Evolutionary conservation across 2,797 vertebrate genomes (phyloP), one percentile per base, ranked within the genome.

Genomic region (Loriculus beryllinus): DNA sequence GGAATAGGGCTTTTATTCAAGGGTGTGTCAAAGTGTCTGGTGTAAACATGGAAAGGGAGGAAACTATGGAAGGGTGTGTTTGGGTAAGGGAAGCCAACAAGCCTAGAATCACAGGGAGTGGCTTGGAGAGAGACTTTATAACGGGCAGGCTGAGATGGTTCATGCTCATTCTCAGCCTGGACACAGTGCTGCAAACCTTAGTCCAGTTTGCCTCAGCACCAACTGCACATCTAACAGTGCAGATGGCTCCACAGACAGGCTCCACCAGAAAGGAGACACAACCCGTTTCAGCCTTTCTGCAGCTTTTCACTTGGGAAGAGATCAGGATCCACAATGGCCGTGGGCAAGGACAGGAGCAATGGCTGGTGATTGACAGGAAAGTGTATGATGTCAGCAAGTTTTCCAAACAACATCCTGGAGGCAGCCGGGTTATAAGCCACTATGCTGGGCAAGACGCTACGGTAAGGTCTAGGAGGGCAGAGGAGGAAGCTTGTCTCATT

Each of bases 381-480:
- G 94, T 96, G 59, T 96, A 96, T 1, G 88, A 96, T 33, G 63
- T 94, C 59, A 82, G 63, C 83, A 3, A 3, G 11, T 96, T 96
- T 14, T 82, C 93, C 93, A 65, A 56, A 23, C 56, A 3, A 0
- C 96, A 96, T 56, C 96, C 96, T 0, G 96, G 96, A 39, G 96
- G 96, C 63, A 92, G 77, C 35, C 37, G 86, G 19, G 93, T 96
- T 14, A 20, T 96, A n/a, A 29, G 74, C 20, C 96, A 96, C 86
- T 96, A 96, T 2, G 96, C 95, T 39, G 39, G 39, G 12, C 96
- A 96, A n/a, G 96, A 96, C 17, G 96, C 95, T 43, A 96, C 96
- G 94, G 96, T 96, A 94, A 95, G 96, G 51, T 12, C 54, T 49
- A 14, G 54, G 39, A 49, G 56, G 33, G 33, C 6, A 1, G 19